Evolutionary conservation across 2,113 vertebrate genomes (phyloP).

Genomic region (Oreochromis tanganicae): DNA sequence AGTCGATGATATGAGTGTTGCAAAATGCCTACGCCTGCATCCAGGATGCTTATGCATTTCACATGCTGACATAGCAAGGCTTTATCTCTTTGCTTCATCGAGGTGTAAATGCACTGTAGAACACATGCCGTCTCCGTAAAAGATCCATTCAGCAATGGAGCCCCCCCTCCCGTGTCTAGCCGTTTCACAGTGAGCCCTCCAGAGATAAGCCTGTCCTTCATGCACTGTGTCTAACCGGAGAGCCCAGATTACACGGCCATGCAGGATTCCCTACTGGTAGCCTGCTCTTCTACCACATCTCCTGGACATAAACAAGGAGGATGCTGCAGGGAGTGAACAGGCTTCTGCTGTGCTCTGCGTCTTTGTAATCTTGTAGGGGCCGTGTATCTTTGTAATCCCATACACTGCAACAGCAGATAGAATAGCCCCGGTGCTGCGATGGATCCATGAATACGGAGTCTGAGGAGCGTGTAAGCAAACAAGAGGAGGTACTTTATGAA

Average conservation of each 20-base stretch:
- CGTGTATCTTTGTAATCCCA: constrained; percentile 42
- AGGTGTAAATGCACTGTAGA: constrained; percentile 13
- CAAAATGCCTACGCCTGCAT: neutral
- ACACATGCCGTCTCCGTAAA: neutral
- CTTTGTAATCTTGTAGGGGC: constrained; percentile 45
- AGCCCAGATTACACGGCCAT: constrained; percentile 54
- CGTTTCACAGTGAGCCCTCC: constrained; percentile 27
- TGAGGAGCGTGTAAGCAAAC: neutral
- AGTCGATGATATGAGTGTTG: neutral
- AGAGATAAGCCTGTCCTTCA: constrained; percentile 62
- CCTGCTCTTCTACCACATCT: constrained; percentile 9
- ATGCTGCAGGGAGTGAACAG: constrained; percentile 15
- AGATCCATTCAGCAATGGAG: neutral
- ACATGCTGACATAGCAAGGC: neutral
- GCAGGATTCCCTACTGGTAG: constrained; percentile 47
- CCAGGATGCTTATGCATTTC: constrained; percentile 2
- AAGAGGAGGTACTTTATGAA: neutral
- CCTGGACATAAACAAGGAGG: constrained; percentile 54
- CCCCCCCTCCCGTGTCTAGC: neutral
- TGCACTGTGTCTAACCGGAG: constrained; percentile 42
- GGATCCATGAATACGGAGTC: constrained; percentile 3
- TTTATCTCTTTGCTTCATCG: neutral
- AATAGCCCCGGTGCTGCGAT: neutral
- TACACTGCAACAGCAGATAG: neutral
- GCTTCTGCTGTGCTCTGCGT: constrained; percentile 16